A percentile compares a stretch with the other conserved stretches of the same genome.
Evolutionary conservation across 2,888 invertebrate species (phyloP).

Genomic region (Ptychoptera albimana): DNA sequence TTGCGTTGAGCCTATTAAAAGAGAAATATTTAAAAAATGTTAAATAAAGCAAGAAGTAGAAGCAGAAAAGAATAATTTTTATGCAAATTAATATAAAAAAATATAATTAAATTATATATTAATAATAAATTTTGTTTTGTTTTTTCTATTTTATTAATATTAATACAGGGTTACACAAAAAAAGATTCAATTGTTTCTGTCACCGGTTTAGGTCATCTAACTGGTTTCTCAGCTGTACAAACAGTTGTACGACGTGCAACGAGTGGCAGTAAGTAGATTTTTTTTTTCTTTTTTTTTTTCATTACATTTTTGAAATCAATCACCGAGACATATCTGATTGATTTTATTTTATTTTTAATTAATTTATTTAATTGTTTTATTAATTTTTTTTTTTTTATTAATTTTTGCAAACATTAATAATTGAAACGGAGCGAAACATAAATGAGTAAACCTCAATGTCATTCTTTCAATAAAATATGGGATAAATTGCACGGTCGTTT

Average conservation of each 20-base stretch:
- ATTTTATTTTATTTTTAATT: background rate
- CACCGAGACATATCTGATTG: background rate
- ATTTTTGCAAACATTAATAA: no score
- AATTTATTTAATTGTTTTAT: background rate
- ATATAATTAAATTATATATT: background rate
- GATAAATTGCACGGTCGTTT: no score
- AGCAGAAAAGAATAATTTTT: no score
- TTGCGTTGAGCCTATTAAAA: no score
- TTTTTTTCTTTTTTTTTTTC: background rate
- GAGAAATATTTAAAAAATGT: no score
- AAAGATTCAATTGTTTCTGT: conserved; percentile 31
- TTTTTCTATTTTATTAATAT: background rate
- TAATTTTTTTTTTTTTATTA: background rate
- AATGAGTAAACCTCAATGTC: no score
- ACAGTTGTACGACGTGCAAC: conserved; percentile 28
- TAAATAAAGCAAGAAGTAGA: no score
- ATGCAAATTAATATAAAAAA: no score
- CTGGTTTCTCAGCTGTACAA: conserved; percentile 18
- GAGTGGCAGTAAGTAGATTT: conserved; percentile 23
- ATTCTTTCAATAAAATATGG: no score
- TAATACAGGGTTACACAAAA: conserved; percentile 25
- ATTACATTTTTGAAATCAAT: background rate
- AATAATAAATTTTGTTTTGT: background rate
- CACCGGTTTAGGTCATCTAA: conserved; percentile 25
- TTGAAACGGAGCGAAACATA: no score